A percentile compares a stretch with the other conserved stretches of the same genome.
Evolutionary conservation across 2,113 vertebrate species (phyloP).

Genomic region (Hippolais icterina): DNA sequence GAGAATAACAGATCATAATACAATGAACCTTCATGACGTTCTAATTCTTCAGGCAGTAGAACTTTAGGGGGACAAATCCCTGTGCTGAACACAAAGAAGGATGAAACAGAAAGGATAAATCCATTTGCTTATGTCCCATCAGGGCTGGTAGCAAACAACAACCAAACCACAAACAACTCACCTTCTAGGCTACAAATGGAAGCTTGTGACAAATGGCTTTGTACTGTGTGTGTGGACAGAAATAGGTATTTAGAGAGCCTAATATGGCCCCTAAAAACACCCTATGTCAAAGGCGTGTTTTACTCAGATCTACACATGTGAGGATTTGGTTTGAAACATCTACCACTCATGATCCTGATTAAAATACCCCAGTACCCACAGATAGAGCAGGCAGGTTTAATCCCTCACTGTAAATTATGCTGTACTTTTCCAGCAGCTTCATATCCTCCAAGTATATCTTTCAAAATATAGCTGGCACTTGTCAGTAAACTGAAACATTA

Average conservation of each 20-base stretch:
- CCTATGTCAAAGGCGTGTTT: not conserved
- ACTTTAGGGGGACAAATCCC: not conserved
- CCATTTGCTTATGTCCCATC: not conserved
- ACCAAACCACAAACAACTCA: not conserved
- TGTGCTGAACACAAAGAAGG: not conserved
- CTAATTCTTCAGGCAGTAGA: not conserved
- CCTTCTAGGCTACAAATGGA: not conserved
- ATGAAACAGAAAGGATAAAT: not conserved
- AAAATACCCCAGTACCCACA: not conserved
- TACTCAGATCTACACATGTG: rapidly evolving
- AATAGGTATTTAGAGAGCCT: not conserved
- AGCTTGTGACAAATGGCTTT: not conserved
- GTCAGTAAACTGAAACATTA: not conserved
- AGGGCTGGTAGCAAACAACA: not conserved
- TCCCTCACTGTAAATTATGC: not conserved
- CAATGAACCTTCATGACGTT: not conserved
- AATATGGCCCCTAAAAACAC: not conserved
- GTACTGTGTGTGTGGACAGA: not conserved
- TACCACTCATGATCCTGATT: not conserved
- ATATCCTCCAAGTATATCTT: not conserved
- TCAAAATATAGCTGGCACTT: not conserved
- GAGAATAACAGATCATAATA: not conserved
- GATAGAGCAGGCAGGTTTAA: not conserved
- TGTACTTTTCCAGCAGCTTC: not conserved
- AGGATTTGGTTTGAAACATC: not conserved